These are phyloP conservation scores for Ctenomys sociabilis DNA, from an alignment of 2,113 vertebrate genomes.

Conservation along the genomic window DNA sequence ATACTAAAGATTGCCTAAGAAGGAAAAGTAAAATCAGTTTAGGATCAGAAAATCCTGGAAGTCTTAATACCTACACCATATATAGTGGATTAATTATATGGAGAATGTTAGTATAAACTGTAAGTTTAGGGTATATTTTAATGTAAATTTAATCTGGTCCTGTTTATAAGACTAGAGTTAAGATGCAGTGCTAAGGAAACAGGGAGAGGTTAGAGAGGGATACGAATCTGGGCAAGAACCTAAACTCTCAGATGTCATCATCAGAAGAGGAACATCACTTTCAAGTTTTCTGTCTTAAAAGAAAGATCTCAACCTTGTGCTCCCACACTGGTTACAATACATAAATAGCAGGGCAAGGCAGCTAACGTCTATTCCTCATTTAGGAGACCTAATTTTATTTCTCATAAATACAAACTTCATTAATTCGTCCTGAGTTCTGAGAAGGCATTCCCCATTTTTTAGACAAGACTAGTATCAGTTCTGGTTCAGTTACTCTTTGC, in stretches of 20 bases:
- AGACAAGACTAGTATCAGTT: background rate
- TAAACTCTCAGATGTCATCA: background rate
- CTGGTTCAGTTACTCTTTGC: background rate
- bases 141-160: background rate
- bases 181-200: slow-evolving; percentile 22
- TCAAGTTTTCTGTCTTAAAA: background rate
- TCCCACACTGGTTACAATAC: background rate
- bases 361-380: background rate
- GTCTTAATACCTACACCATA: background rate
- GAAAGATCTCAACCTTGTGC: background rate
- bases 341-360: background rate
- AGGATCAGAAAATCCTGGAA: background rate
- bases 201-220: background rate
- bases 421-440: background rate
- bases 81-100: slow-evolving; percentile 29
- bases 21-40: background rate
- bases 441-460: background rate
- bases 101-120: background rate
- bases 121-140: background rate
- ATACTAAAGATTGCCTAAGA: slow-evolving; percentile 8
- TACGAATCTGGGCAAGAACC: background rate
- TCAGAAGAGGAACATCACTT: background rate
- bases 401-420: background rate
- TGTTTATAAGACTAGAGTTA: background rate
- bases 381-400: background rate